phyloP scores from a whole-genome alignment of 1,140 invertebrate genomes.

The Hirudo medicinalis region DNA sequence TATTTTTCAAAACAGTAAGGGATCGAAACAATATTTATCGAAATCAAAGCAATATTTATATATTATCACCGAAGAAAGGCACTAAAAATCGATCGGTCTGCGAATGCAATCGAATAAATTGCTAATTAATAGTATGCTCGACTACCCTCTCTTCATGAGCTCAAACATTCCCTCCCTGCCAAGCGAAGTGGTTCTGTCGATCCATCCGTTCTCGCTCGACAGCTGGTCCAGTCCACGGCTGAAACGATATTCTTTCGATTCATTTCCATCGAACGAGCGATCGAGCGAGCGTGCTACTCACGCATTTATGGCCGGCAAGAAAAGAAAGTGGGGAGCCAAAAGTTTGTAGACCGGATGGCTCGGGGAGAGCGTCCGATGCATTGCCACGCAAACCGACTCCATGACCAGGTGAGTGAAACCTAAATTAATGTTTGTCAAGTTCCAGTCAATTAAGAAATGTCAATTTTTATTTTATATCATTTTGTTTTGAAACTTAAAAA shows the following conservation, averaged over 20 bases:
- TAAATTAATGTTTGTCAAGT: conserved; percentile 15
- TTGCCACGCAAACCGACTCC: conserved; percentile 38
- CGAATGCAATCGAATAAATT: neutral
- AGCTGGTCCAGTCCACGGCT: conserved; percentile 37
- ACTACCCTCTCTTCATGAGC: conserved; percentile 29
- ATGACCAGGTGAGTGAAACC: conserved; percentile 37
- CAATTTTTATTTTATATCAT: neutral
- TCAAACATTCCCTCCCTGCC: conserved; percentile 38
- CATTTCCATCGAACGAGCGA: neutral
- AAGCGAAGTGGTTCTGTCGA: conserved; percentile 37
- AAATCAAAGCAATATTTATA: too few species aligned
- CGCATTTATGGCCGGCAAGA: conserved; percentile 37
- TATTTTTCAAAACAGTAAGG: too few species aligned
- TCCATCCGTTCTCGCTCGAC: conserved; percentile 36
- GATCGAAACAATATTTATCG: too few species aligned
- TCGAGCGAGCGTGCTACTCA: conserved; percentile 11
- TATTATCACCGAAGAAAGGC: too few species aligned
- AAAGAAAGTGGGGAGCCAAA: conserved; percentile 39
- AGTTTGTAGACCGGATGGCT: conserved; percentile 41
- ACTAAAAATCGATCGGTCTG: too few species aligned
- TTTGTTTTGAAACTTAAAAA: neutral
- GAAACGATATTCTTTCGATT: neutral
- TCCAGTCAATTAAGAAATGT: neutral
- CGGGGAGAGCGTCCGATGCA: conserved; percentile 37
- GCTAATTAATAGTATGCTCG: neutral